Conservation (phyloP, 2,888 invertebrate species). For the Aphelenchoides bicaudatus region DNA sequence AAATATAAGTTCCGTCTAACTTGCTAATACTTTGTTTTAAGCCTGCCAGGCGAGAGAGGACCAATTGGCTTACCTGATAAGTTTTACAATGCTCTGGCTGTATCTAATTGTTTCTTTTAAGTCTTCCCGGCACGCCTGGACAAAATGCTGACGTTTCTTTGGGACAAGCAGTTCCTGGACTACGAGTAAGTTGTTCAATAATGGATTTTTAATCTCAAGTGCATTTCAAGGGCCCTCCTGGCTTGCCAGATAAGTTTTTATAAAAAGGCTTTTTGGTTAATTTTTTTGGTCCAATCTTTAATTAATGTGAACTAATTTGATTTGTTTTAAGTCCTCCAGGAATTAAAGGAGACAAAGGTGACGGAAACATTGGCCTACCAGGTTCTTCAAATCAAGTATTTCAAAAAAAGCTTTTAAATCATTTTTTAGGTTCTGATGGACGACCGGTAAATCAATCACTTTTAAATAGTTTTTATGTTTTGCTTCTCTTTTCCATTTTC, state of each 20-base stretch:
- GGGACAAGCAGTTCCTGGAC: slow-evolving; percentile 41
- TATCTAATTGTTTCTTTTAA: background rate
- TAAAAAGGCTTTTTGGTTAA: slow-evolving; percentile 48
- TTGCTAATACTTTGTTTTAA: no score
- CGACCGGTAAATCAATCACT: slow-evolving; percentile 32
- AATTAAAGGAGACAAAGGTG: slow-evolving; percentile 37
- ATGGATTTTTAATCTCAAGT: background rate
- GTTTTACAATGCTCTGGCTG: slow-evolving; percentile 3
- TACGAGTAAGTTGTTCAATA: slow-evolving; percentile 40
- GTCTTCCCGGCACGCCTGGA: slow-evolving; percentile 23
- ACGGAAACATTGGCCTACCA: slow-evolving; percentile 50
- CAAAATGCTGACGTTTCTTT: slow-evolving; percentile 12
- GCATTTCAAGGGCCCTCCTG: slow-evolving; percentile 48
- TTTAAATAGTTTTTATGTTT: no score
- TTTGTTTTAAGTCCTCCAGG: slow-evolving; percentile 45
- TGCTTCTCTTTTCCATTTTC: slow-evolving; percentile 19
- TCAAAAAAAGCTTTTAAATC: no score
- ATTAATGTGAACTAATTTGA: no score
- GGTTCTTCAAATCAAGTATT: slow-evolving; percentile 54
- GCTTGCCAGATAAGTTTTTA: slow-evolving; percentile 35
- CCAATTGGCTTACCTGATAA: slow-evolving; percentile 3
- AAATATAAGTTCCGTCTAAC: no score
- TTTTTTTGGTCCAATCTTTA: no score
- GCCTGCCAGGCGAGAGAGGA: slow-evolving; percentile 4
- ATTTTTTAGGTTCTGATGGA: slow-evolving; percentile 42